Base-by-base conservation (phyloP, 2,797 vertebrate species). In the Odontamblyopus lacepedii region DNA sequence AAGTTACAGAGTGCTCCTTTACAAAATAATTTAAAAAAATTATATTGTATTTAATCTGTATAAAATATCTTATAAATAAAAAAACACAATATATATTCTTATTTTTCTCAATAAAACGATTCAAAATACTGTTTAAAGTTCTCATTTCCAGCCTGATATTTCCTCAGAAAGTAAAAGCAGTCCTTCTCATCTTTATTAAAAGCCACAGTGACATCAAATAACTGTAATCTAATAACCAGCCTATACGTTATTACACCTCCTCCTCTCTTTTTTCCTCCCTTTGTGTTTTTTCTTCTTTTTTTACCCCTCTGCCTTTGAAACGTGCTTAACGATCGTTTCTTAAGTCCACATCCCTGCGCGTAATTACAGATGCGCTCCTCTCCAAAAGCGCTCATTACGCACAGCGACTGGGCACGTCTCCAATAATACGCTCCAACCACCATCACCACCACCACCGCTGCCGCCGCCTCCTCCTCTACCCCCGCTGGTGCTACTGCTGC, bases 331-430 rank as follows among this genome's bases (percentile, higher is more conserved):
- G 65, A 84, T 83, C 74, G 69, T 81, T 82, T 83, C 69, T 48
- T 75, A 75, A 84, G 82, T 85, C 79, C 78, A 78, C 89, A 85
- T 87, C 77, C 38, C 62, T 75, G 80, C 82, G 82, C 81, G 72
- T 93, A 92, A 93, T 93, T 92, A 92, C 90, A 93, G 90, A 92
- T 88, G 87, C 73, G 68, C 82, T 75, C 63, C 75, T 87, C 73
- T 78, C 80, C 76, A 86, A 81, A 83, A 87, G 78, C 89, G 89
- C 83, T 92, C 85, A 91, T 92, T 92, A 90, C 27, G 79, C 85
- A 91, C 91, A 89, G 87, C 82, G 87, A 91, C 90, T 91, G 87
- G 90, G 88, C 89, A 91, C 84, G 85, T 86, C 89, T 92, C 82
- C 85, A 57, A 56, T 48, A 48, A 19, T 9, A 83, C 85, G 89